phyloP scores from a whole-genome alignment of 2,797 vertebrate species.

The Trichosurus vulpecula region DNA sequence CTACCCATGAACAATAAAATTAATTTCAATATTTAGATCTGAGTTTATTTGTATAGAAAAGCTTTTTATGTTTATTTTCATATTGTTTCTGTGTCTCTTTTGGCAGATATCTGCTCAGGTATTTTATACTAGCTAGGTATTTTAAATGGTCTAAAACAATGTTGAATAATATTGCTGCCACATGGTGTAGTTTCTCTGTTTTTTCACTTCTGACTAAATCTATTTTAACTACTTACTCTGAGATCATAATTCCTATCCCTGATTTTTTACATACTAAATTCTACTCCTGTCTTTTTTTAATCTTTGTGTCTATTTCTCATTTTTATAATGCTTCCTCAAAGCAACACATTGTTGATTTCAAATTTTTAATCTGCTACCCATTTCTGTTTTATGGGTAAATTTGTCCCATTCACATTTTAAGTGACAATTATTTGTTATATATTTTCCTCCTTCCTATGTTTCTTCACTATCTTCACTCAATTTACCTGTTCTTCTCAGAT shows the following conservation, averaged over 20 bases:
- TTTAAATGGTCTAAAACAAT: neutral
- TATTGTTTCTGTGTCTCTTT: no score
- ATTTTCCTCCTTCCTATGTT: neutral
- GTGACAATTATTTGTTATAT: neutral
- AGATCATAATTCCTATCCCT: neutral
- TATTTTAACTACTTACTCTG: neutral
- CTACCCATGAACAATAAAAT: neutral
- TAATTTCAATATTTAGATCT: no score
- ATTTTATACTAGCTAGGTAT: neutral
- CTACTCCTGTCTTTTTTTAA: neutral
- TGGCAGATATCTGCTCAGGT: no score
- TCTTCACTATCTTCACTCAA: neutral
- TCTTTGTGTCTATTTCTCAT: neutral
- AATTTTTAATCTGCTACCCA: neutral
- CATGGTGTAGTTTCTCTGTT: neutral
- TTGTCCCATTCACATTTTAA: neutral
- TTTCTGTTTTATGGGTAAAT: neutral
- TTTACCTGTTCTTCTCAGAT: neutral
- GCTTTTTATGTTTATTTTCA: no score
- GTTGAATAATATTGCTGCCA: neutral
- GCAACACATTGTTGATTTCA: neutral
- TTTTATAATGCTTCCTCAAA: neutral
- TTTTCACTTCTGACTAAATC: neutral
- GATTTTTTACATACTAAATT: neutral
- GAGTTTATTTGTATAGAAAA: no score